These are phyloP conservation scores for Papilio aristodemus DNA, from an alignment of 1,140 invertebrate genomes.

Conservation along the genomic window DNA sequence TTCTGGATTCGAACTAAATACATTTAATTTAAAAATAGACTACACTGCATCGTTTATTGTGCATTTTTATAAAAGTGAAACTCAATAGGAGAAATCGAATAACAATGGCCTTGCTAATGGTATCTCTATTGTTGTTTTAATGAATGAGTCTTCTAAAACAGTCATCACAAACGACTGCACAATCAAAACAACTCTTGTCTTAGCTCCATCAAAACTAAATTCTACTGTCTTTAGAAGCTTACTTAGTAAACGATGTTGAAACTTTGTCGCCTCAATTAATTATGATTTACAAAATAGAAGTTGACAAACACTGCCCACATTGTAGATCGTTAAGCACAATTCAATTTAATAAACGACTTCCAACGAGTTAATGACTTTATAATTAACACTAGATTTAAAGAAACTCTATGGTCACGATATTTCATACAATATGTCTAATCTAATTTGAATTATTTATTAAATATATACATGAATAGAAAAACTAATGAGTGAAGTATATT, in stretches of 20 bases:
- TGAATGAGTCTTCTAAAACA: slow-evolving; percentile 36
- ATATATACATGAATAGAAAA: too few species aligned
- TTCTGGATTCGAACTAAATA: too few species aligned
- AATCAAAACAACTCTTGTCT: slow-evolving; percentile 39
- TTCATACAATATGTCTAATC: neutral
- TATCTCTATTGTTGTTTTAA: slow-evolving; percentile 9
- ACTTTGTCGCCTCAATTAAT: slow-evolving; percentile 58
- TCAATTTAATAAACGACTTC: slow-evolving; percentile 16
- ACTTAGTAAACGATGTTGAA: slow-evolving; percentile 33
- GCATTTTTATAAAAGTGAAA: neutral
- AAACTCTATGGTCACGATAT: neutral
- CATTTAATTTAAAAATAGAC: too few species aligned
- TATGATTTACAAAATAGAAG: slow-evolving; percentile 37
- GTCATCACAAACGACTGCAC: slow-evolving; percentile 41
- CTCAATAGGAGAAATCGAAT: neutral
- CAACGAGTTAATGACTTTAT: neutral
- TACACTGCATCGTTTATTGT: too few species aligned
- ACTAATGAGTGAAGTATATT: too few species aligned
- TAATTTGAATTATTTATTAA: too few species aligned
- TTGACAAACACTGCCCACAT: neutral
- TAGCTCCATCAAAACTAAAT: slow-evolving; percentile 54
- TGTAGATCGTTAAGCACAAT: slow-evolving; percentile 14
- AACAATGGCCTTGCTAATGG: neutral
- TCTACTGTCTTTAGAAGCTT: slow-evolving; percentile 42
- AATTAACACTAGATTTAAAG: neutral